Evolutionary conservation across 1,140 invertebrate species (phyloP).

Genomic region (Bombus polaris): DNA sequence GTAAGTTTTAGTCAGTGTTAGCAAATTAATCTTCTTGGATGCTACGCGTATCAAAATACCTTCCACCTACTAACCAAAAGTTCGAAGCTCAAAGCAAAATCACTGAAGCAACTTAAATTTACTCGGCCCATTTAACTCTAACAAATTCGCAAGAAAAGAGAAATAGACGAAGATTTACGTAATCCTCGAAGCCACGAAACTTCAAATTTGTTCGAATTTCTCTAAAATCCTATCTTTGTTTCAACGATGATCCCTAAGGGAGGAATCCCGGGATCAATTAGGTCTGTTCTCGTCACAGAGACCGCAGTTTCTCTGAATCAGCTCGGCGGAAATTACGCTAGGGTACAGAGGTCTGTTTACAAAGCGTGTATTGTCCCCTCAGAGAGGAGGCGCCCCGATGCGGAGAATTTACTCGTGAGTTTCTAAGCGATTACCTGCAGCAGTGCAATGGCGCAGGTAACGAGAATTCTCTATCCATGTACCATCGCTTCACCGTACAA

Average conservation of each 20-base stretch:
- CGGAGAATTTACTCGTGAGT: conserved; percentile 39
- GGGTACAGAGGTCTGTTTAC: conserved; percentile 32
- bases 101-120: too few species aligned
- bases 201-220: background rate
- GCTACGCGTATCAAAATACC: too few species aligned
- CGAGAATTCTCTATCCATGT: background rate
- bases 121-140: background rate
- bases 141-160: background rate
- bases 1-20: too few species aligned
- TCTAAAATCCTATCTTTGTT: background rate
- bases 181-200: background rate
- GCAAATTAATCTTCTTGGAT: too few species aligned
- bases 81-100: background rate
- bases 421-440: conserved; percentile 52
- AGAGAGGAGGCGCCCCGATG: too few species aligned
- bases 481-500: background rate
- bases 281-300: background rate
- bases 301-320: background rate
- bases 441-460: conserved; percentile 15
- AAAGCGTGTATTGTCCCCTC: conserved; percentile 28
- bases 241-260: background rate
- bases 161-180: background rate
- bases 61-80: too few species aligned
- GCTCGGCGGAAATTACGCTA: conserved; percentile 42
- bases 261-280: conserved; percentile 9